A percentile compares a stretch with the other conserved stretches of the same genome.
Evolutionary conservation across 2,113 vertebrate genomes (phyloP).

Genomic region (Takifugu flavidus): DNA sequence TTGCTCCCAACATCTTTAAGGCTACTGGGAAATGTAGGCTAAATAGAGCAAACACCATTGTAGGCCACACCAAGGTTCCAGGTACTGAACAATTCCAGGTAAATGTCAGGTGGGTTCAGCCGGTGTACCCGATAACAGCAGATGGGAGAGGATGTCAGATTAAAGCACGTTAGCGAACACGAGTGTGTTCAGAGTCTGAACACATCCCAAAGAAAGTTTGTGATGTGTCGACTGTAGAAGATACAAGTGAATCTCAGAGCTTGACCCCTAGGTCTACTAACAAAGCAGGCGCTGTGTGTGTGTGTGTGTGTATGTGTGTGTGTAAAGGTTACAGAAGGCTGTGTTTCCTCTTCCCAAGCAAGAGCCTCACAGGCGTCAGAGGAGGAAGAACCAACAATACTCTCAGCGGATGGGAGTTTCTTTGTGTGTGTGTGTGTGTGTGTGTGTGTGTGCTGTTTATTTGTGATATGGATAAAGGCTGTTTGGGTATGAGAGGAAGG

Average conservation of each 20-base stretch:
- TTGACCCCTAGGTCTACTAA: constrained; percentile 23
- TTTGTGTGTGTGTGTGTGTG: constrained; percentile 18
- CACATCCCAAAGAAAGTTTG: too few relatives aligned
- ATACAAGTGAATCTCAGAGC: constrained; percentile 20
- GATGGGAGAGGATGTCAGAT: too few relatives aligned
- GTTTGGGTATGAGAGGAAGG: constrained; percentile 1
- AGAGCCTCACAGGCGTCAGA: constrained; percentile 41
- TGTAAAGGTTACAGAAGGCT: constrained; percentile 35
- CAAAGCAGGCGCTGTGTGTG: constrained; percentile 1
- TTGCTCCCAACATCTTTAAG: too few relatives aligned
- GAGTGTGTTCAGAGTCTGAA: too few relatives aligned
- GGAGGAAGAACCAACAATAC: constrained; percentile 60
- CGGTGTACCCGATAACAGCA: too few relatives aligned
- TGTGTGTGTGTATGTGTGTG: constrained; percentile 11
- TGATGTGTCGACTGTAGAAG: constrained; percentile 6
- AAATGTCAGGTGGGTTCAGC: too few relatives aligned
- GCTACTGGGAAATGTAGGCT: too few relatives aligned
- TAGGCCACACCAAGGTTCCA: too few relatives aligned
- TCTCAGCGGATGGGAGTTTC: constrained; percentile 46
- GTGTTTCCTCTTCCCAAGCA: constrained; percentile 56
- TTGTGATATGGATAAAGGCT: too few relatives aligned
- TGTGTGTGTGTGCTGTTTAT: not conserved
- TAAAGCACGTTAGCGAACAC: too few relatives aligned
- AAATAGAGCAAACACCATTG: too few relatives aligned
- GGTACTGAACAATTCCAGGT: too few relatives aligned